These are phyloP conservation scores for Ptychobarbus kaznakovi DNA, from an alignment of 2,797 vertebrate species.

Conservation along the genomic window DNA sequence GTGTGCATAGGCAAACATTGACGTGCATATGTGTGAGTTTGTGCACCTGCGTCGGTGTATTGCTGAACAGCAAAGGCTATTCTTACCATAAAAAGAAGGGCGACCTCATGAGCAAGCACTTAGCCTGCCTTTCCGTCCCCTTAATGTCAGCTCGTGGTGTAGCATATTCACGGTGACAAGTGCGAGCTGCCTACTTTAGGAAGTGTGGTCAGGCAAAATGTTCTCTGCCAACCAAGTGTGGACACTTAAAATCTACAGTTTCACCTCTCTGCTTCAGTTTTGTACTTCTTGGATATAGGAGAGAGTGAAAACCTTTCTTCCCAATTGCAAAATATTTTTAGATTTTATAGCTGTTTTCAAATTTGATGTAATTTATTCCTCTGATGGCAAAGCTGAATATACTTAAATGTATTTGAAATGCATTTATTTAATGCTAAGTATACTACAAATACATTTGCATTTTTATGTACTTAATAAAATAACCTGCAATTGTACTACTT, in stretches of 20 bases:
- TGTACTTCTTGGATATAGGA: conserved; percentile 5
- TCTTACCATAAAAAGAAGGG: conserved; percentile 35
- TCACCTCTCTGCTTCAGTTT: conserved; percentile 19
- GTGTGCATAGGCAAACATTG: conserved; percentile 28
- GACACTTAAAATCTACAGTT: conserved; percentile 21
- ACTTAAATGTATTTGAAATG: neutral
- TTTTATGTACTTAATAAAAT: neutral
- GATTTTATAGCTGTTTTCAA: neutral
- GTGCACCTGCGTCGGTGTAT: conserved; percentile 42
- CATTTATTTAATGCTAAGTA: neutral
- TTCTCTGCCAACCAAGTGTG: neutral
- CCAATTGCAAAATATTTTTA: neutral
- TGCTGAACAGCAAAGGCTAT: conserved; percentile 49
- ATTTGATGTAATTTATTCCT: neutral
- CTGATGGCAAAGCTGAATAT: neutral
- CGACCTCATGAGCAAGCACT: conserved; percentile 53
- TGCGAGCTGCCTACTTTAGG: neutral
- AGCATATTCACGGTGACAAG: conserved; percentile 30
- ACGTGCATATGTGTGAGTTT: conserved; percentile 31
- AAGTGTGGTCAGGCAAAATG: conserved; percentile 19
- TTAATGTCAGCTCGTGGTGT: conserved; percentile 19
- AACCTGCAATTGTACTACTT: neutral
- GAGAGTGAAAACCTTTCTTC: neutral
- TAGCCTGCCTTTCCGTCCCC: conserved; percentile 26
- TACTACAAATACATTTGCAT: neutral